These are phyloP conservation scores for Clarias fuscus DNA, from an alignment of 2,797 vertebrate species.

Conservation along the genomic window DNA sequence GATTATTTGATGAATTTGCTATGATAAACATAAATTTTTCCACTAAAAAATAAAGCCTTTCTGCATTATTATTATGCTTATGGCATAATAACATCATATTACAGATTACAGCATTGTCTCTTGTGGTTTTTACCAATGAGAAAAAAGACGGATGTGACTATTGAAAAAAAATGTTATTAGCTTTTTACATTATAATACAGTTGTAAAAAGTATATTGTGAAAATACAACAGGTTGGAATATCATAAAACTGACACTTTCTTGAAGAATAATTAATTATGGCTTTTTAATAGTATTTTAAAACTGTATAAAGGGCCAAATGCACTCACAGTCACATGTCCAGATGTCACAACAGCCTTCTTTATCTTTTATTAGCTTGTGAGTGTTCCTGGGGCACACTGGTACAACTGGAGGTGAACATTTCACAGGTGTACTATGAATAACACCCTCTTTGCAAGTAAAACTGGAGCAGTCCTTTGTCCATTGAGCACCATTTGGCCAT, in stretches of 20 bases:
- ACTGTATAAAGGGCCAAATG: not conserved
- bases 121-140: too few relatives aligned
- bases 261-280: not conserved
- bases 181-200: too few relatives aligned
- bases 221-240: not conserved
- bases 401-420: slow-evolving; percentile 45
- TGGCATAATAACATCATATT: too few relatives aligned
- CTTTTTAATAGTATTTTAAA: not conserved
- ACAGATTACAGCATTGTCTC: too few relatives aligned
- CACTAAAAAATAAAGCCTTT: too few relatives aligned
- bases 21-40: too few relatives aligned
- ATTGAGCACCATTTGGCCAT: slow-evolving; percentile 54
- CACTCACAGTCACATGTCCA: slow-evolving; percentile 74
- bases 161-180: too few relatives aligned
- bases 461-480: slow-evolving; percentile 67
- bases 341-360: slow-evolving; percentile 65
- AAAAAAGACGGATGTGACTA: too few relatives aligned
- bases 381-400: slow-evolving; percentile 63
- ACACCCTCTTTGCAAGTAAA: slow-evolving; percentile 51
- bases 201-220: too few relatives aligned
- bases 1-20: too few relatives aligned
- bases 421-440: slow-evolving; percentile 58
- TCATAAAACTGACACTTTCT: not conserved
- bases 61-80: too few relatives aligned
- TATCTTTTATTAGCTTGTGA: slow-evolving; percentile 55